These are phyloP conservation scores for Montipora capricornis DNA, from an alignment of 64 coral and sea anemone genomes.

Conservation along the genomic window DNA sequence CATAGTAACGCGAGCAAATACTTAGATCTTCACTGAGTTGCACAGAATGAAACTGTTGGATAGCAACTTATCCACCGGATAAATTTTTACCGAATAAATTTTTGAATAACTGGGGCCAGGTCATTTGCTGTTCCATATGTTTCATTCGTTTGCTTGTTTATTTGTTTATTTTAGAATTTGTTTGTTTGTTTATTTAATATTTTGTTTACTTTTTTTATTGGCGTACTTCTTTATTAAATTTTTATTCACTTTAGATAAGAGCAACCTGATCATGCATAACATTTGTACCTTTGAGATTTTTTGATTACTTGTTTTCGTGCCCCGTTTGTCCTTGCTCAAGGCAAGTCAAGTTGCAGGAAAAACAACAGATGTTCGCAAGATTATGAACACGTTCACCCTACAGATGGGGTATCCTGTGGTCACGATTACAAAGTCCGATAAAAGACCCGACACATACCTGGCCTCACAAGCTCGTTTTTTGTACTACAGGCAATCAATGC, in stretches of 20 bases:
- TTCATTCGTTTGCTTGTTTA: not conserved
- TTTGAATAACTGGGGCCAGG: too few relatives aligned
- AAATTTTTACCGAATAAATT: too few relatives aligned
- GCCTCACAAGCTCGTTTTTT: constrained; percentile 55
- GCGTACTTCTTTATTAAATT: too few relatives aligned
- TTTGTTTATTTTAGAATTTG: not conserved
- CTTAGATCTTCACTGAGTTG: too few relatives aligned
- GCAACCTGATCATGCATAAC: too few relatives aligned
- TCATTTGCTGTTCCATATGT: not conserved
- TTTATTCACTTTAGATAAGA: too few relatives aligned
- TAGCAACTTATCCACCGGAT: too few relatives aligned
- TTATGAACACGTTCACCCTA: constrained; percentile 43
- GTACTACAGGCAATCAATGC: constrained; percentile 33
- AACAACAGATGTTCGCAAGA: not conserved
- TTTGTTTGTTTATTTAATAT: not conserved
- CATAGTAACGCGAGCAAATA: too few relatives aligned
- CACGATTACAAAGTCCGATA: constrained; percentile 23
- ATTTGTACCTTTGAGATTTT: too few relatives aligned
- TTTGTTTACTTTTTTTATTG: too few relatives aligned
- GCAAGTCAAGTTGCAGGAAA: constrained; percentile 23
- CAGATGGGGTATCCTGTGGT: constrained; percentile 65
- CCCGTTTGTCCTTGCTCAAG: not conserved
- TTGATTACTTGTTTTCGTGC: not conserved
- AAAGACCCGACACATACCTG: constrained; percentile 1
- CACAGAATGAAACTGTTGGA: too few relatives aligned